A percentile compares a stretch with the other conserved stretches of the same genome.
phyloP scores from a whole-genome alignment of 2,113 vertebrate species.

The Petromus typicus region DNA sequence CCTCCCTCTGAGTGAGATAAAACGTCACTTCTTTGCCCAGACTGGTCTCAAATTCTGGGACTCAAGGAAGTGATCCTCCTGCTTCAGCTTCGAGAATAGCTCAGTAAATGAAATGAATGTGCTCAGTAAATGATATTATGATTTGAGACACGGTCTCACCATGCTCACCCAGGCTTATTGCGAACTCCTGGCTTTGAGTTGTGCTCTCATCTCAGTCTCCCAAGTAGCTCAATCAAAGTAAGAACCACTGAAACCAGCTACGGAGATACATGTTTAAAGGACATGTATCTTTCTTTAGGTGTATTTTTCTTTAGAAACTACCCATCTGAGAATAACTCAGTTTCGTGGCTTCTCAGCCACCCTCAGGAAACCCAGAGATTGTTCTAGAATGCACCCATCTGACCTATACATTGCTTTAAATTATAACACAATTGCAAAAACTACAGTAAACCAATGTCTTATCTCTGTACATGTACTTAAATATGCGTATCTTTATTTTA shows the following conservation, averaged over 20 bases:
- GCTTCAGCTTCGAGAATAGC: neutral
- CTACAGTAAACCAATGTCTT: neutral
- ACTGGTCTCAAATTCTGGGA: neutral
- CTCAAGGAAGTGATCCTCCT: neutral
- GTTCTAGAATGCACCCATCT: neutral
- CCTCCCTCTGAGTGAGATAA: neutral
- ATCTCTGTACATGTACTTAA: neutral
- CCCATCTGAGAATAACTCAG: slow-evolving; percentile 10
- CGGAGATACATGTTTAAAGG: neutral
- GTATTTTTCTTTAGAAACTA: slow-evolving; percentile 44
- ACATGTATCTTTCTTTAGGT: too few relatives aligned
- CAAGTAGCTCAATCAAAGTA: neutral
- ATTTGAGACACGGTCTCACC: neutral
- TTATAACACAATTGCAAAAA: neutral
- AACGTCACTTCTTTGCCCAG: neutral
- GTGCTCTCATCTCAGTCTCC: neutral
- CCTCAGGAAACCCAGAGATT: neutral
- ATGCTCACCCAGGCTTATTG: neutral
- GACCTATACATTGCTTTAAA: slow-evolving; percentile 26
- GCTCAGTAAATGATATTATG: neutral
- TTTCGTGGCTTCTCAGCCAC: neutral
- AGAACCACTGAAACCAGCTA: neutral
- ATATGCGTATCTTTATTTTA: neutral
- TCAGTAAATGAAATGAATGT: neutral
- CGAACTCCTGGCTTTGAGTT: neutral